These are phyloP conservation scores for Amphipoea oculea DNA, from an alignment of 2,888 invertebrate genomes.

Conservation along the genomic window DNA sequence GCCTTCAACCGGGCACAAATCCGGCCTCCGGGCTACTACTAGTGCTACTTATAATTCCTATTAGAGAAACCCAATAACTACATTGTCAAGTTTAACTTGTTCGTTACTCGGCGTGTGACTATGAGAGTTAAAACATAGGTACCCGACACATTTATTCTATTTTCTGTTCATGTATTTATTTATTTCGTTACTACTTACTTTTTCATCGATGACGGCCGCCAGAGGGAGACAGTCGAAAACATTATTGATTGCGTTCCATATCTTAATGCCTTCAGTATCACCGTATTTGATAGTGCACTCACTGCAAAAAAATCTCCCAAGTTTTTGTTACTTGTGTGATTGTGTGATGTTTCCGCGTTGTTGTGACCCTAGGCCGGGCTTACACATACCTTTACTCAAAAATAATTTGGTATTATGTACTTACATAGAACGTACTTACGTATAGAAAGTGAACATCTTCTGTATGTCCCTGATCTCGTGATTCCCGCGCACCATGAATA, in stretches of 20 bases:
- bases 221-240: conserved; percentile 94
- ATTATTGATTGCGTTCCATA: conserved; percentile 93
- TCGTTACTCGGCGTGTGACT: neutral
- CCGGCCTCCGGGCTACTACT: neutral
- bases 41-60: neutral
- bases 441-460: conserved; percentile 93
- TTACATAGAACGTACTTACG: conserved; percentile 82
- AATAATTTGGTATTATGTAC: neutral
- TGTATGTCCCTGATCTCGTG: conserved; percentile 94
- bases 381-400: neutral
- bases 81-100: neutral
- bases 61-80: neutral
- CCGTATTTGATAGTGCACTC: conserved; percentile 93
- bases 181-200: conserved; percentile 75
- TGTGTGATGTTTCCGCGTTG: neutral
- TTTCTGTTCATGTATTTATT: no score
- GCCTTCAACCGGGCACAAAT: neutral
- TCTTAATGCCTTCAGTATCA: conserved; percentile 90
- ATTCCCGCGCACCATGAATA: conserved; percentile 93
- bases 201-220: conserved; percentile 93
- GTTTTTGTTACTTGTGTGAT: neutral
- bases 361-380: neutral
- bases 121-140: neutral
- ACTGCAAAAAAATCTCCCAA: conserved; percentile 78
- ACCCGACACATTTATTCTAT: neutral